Evolutionary conservation across 2,113 vertebrate species (phyloP).

Genomic region (Procapra przewalskii): DNA sequence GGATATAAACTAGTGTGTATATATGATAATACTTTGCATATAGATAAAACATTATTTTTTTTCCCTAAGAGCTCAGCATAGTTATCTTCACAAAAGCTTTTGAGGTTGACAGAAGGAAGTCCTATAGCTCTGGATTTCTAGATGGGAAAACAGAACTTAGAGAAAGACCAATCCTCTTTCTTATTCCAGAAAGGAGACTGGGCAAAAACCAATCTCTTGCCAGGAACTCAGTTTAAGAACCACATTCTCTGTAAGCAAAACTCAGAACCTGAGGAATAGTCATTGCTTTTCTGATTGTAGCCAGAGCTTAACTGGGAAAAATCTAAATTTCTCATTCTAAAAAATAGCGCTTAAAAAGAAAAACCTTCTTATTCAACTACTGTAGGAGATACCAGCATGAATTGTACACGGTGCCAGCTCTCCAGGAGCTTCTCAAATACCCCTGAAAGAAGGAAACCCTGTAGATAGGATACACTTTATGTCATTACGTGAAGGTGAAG

Average conservation of each 20-base stretch:
- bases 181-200: neutral
- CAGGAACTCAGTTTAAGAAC: neutral
- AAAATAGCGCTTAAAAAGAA: neutral
- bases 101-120: neutral
- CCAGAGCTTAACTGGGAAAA: neutral
- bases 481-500: neutral
- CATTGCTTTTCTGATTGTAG: neutral
- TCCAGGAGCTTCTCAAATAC: neutral
- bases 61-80: neutral
- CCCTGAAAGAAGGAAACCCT: neutral
- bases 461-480: neutral
- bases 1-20: neutral
- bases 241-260: neutral
- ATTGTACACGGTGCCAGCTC: neutral
- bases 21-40: neutral
- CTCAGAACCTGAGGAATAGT: neutral
- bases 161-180: neutral
- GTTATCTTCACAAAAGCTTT: neutral
- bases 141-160: neutral
- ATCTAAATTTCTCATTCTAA: slow-evolving; percentile 3
- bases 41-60: neutral
- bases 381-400: neutral
- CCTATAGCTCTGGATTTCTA: neutral
- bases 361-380: neutral
- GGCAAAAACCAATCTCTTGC: neutral